Evolutionary conservation across 2,113 vertebrate species (phyloP), one percentile per base, ranked within the genome.

Genomic region (Micronycteris hirsuta): DNA sequence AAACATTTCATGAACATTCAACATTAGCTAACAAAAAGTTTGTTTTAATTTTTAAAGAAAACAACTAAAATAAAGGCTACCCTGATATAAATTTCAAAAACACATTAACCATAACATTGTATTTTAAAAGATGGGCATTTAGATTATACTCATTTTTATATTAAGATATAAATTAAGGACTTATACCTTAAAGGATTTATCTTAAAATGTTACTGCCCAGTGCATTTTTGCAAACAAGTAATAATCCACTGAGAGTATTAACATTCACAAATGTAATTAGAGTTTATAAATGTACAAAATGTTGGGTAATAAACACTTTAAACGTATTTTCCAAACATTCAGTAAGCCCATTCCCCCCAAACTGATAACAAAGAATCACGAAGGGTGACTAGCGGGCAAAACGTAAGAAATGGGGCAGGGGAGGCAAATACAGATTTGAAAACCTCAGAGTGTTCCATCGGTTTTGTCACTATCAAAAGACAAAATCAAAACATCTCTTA

Each of bases 231-330:
- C 96, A 95, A 97, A 96, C 82, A 98, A 97, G 97, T 98, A 98
- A 98, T 97, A 98, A 96, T 96, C 97, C 85, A 94, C 47, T 1
- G 78, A 95, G 92, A 96, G 52, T 95, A 45, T 97, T 93, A 97
- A 97, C 76, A 97, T 96, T 94, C 61, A 80, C 49, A 49, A 93
- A 80, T 91, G 49, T 89, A 96, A 96, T 95, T 82, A 93, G 68
- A 97, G 96, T 95, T 98, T 97, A 98, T 96, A 98, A 98, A 97
- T 91, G 92, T 98, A 98, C 95, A 98, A 98, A 98, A 97, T 45
- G 97, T 97, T 31, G 94, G 82, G 92, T 92, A 96, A 96, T 20
- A 22, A 98, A 97, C 28, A 54, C 43, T 95, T 97, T 86, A 89
- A 90, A 63, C 91, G 91, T 95, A 93, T 91, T 92, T 36, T 82